A percentile compares a stretch with the other conserved stretches of the same genome.
Evolutionary conservation across 23 tunicate species (phyloP).

Genomic region (Trididemnum miniatum): DNA sequence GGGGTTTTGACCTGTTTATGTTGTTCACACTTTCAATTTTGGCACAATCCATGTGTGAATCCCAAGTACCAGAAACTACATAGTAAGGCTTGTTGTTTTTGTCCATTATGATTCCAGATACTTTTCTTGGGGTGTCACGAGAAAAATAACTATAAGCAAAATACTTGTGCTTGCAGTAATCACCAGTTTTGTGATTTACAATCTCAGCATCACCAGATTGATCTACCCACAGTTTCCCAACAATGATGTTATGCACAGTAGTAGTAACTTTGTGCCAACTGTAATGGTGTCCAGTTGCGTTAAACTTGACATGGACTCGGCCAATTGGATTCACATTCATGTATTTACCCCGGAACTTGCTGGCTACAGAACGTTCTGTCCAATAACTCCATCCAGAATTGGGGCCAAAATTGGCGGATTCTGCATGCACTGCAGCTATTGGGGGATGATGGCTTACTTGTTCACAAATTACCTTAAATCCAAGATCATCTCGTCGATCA

Average conservation of each 20-base stretch:
- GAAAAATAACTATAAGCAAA: slow-evolving; percentile 94
- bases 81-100: slow-evolving; percentile 65
- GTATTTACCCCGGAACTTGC: slow-evolving; percentile 95
- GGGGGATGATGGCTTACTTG: slow-evolving; percentile 99
- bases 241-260: slow-evolving; percentile 95
- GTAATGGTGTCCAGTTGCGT: slow-evolving; percentile 88
- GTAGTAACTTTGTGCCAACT: slow-evolving; percentile 90
- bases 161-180: slow-evolving; percentile 85
- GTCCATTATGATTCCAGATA: slow-evolving; percentile 85
- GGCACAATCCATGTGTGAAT: slow-evolving; percentile 79
- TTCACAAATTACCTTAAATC: slow-evolving; percentile 77
- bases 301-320: slow-evolving; percentile 75
- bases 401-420: slow-evolving; percentile 46
- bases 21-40: slow-evolving; percentile 62
- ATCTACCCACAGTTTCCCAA: slow-evolving; percentile 98
- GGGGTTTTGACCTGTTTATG: slow-evolving; percentile 51
- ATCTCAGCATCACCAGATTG: slow-evolving; percentile 94
- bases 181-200: slow-evolving; percentile 85
- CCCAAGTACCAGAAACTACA: slow-evolving; percentile 91
- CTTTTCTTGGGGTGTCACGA: slow-evolving; percentile 85
- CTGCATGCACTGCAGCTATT: slow-evolving; percentile 78
- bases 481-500: slow-evolving; percentile 78
- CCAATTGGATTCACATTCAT: slow-evolving; percentile 84
- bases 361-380: slow-evolving; percentile 67
- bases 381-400: slow-evolving; percentile 91